Conservation (phyloP, 2,888 invertebrate genomes). For the Cerceris rybyensis region DNA sequence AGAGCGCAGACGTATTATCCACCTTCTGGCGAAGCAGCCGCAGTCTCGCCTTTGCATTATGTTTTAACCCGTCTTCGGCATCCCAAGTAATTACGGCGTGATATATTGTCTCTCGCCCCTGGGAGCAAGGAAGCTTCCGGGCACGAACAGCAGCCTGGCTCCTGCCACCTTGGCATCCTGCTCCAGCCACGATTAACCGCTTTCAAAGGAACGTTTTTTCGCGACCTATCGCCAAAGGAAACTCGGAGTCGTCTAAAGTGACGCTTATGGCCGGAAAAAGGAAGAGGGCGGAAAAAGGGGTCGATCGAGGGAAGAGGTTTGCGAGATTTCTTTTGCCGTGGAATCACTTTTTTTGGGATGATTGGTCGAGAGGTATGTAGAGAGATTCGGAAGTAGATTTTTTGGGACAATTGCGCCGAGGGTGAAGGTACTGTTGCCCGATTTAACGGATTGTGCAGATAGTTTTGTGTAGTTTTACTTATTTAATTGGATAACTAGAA, state of each 20-base stretch:
- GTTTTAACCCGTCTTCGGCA: slow-evolving; percentile 48
- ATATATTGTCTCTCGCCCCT: slow-evolving; percentile 35
- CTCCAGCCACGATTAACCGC: slow-evolving; percentile 40
- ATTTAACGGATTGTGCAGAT: too few relatives aligned
- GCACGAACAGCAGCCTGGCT: neutral
- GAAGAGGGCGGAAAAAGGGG: slow-evolving; percentile 17
- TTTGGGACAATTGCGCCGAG: too few relatives aligned
- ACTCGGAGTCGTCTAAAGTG: slow-evolving; percentile 13
- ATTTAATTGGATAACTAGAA: too few relatives aligned
- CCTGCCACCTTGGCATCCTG: neutral
- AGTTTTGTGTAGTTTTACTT: too few relatives aligned
- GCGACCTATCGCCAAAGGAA: neutral
- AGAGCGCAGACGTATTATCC: neutral
- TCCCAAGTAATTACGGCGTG: slow-evolving; percentile 52
- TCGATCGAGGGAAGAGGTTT: slow-evolving; percentile 3
- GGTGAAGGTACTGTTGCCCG: too few relatives aligned
- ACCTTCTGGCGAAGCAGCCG: neutral
- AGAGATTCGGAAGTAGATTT: too few relatives aligned
- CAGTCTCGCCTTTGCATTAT: slow-evolving; percentile 38
- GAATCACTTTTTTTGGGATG: too few relatives aligned
- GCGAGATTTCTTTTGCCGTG: neutral
- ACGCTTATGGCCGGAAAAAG: slow-evolving; percentile 17
- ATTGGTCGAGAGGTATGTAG: too few relatives aligned
- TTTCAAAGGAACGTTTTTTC: slow-evolving; percentile 22
- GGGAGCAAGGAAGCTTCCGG: slow-evolving; percentile 14